Conservation (phyloP, 2,797 vertebrate genomes). For the Austrolebias charrua region DNA sequence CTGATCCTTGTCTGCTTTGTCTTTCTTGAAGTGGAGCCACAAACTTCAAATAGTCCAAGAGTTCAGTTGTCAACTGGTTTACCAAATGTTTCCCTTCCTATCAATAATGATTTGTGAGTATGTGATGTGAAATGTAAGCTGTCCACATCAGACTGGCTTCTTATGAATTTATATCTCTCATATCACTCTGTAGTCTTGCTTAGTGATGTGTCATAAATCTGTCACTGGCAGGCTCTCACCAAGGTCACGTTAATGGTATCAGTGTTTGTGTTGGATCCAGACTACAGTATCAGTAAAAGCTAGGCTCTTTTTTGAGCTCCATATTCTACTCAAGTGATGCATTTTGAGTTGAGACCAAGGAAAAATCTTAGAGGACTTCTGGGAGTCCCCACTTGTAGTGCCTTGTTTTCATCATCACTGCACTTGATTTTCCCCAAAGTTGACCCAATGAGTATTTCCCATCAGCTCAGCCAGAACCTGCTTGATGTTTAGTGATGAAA, state of each 20-base stretch:
- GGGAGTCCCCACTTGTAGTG: slow-evolving; percentile 57
- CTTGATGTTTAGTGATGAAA: slow-evolving; percentile 29
- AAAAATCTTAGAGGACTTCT: slow-evolving; percentile 51
- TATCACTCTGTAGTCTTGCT: slow-evolving; percentile 23
- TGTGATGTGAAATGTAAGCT: slow-evolving; percentile 28
- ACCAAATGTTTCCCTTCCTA: slow-evolving; percentile 25
- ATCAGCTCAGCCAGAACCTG: slow-evolving; percentile 24
- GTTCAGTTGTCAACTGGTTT: slow-evolving; percentile 28
- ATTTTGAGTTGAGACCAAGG: slow-evolving; percentile 49
- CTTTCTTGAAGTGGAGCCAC: slow-evolving; percentile 26
- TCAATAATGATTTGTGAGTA: slow-evolving; percentile 41
- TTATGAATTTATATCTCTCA: slow-evolving; percentile 46
- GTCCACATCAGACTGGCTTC: slow-evolving; percentile 27
- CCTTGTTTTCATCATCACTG: slow-evolving; percentile 40
- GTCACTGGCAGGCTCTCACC: slow-evolving; percentile 38
- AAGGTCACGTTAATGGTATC: slow-evolving; percentile 55
- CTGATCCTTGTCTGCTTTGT: slow-evolving; percentile 1
- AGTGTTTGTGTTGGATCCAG: slow-evolving; percentile 67
- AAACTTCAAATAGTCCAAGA: slow-evolving; percentile 12
- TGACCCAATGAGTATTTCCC: slow-evolving; percentile 50
- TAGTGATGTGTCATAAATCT: slow-evolving; percentile 61
- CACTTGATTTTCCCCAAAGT: slow-evolving; percentile 49
- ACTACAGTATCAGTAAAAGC: slow-evolving; percentile 63
- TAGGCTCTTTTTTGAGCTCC: slow-evolving; percentile 41
- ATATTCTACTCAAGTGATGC: slow-evolving; percentile 56